Evolutionary conservation across 2,797 vertebrate species (phyloP).

Genomic region (Molossus molossus): DNA sequence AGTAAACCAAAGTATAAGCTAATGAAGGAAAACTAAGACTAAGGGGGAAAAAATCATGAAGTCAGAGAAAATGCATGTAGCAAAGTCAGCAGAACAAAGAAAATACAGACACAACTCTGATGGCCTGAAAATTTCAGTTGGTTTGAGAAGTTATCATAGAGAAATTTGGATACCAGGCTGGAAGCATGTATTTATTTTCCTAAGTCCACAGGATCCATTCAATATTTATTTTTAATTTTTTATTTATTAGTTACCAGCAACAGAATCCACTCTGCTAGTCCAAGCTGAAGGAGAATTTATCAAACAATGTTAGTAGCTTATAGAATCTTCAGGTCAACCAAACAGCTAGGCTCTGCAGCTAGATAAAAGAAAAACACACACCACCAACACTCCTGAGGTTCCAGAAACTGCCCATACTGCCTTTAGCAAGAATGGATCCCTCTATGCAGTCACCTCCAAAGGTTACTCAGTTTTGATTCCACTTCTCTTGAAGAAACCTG

Average conservation of each 20-base stretch:
- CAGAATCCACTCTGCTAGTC: background rate
- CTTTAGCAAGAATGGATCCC: background rate
- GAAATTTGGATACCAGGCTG: background rate
- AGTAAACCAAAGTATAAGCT: conserved; percentile 45
- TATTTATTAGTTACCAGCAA: conserved; percentile 3
- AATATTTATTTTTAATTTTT: conserved; percentile 2
- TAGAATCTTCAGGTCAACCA: conserved; percentile 14
- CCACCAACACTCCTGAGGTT: background rate
- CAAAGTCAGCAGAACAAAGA: background rate
- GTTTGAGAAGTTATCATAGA: background rate
- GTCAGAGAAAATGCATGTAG: background rate
- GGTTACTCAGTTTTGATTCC: background rate
- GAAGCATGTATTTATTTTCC: background rate
- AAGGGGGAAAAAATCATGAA: background rate
- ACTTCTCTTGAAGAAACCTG: background rate
- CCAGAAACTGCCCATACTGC: background rate
- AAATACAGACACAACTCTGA: background rate
- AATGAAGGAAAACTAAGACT: conserved; percentile 31
- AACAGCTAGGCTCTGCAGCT: background rate
- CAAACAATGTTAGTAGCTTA: background rate
- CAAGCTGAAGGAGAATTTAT: background rate
- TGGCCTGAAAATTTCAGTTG: background rate
- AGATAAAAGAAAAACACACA: background rate
- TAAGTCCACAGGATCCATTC: background rate
- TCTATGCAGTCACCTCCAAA: background rate